Base-by-base conservation (phyloP, 2,888 invertebrate genomes). In the Calliopum simillimum region DNA sequence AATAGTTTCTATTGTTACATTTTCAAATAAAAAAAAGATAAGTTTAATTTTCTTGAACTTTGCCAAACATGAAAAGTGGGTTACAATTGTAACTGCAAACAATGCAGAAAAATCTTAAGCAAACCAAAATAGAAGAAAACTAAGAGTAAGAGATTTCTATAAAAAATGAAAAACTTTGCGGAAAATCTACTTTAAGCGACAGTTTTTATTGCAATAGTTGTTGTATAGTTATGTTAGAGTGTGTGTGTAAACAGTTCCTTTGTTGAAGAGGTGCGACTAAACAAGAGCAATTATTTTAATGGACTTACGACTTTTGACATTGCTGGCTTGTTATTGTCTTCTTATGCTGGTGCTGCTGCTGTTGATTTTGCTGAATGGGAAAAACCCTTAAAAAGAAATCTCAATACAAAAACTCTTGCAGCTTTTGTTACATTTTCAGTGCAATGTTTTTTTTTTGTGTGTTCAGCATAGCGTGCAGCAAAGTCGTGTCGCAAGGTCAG, bases 251-350 rank as follows among this genome's bases (percentile, higher is more conserved):
- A n/a, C n/a, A n/a, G n/a, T 51, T 51, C 14, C 41, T 44, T 59
- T 59, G 59, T 59, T 59, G 43, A 16, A 33, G n/a, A 33, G 33
- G 14, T 58, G 33, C 56, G 23, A 44, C 61, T 65, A 71, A 74
- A 71, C 65, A 58, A 61, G 56, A 71, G 81, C 82, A 84, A 84
- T 84, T 84, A 84, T 84, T 83, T 84, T 84, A 84, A 84, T 84
- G 84, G 79, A 84, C 80, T 82, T 82, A 83, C 82, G 80, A 83
- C 81, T 82, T 82, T 77, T 78, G 79, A 79, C 79, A 78, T 79
- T 71, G 77, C 74, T 41, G 8, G 33, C 33, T 33, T 59, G 13
- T 41, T 19, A 16, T 23, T 56, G 25, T 13, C 53, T 55, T n/a
- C n/a, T n/a, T 33, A 41, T 58, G 58, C 41, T 58, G 43, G 16